Conservation (phyloP, 2,113 vertebrate species). For the Mugil cephalus region DNA sequence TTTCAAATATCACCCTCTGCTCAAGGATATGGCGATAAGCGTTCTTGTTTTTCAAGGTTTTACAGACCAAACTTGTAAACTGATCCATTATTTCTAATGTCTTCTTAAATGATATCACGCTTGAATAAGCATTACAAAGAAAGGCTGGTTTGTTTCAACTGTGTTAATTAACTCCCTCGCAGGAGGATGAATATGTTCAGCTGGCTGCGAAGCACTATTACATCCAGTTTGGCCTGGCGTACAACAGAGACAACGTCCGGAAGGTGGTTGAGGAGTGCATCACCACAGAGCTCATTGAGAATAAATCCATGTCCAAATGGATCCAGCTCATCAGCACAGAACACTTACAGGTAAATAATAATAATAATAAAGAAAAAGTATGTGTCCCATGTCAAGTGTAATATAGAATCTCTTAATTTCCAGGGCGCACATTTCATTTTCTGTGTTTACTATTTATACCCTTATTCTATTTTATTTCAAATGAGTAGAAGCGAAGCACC, state of each 20-base stretch:
- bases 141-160: neutral
- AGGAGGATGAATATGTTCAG: slow-evolving; percentile 92
- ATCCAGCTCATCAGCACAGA: slow-evolving; percentile 83
- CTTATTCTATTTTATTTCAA: no score
- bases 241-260: slow-evolving; percentile 71
- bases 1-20: no score
- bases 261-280: slow-evolving; percentile 88
- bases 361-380: no score
- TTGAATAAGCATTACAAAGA: neutral
- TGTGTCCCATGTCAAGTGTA: no score
- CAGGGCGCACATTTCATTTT: neutral
- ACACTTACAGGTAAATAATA: slow-evolving; percentile 82
- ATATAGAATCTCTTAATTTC: neutral
- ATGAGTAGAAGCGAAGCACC: neutral
- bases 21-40: no score
- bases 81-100: no score
- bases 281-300: slow-evolving; percentile 85
- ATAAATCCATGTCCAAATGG: slow-evolving; percentile 88
- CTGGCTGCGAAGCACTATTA: slow-evolving; percentile 90
- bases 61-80: no score
- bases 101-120: neutral
- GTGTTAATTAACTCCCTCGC: slow-evolving; percentile 18
- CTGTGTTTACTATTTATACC: no score
- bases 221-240: slow-evolving; percentile 82
- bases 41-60: no score